Base-by-base conservation (phyloP, 2,113 vertebrate genomes). In the Lethenteron reissneri region DNA sequence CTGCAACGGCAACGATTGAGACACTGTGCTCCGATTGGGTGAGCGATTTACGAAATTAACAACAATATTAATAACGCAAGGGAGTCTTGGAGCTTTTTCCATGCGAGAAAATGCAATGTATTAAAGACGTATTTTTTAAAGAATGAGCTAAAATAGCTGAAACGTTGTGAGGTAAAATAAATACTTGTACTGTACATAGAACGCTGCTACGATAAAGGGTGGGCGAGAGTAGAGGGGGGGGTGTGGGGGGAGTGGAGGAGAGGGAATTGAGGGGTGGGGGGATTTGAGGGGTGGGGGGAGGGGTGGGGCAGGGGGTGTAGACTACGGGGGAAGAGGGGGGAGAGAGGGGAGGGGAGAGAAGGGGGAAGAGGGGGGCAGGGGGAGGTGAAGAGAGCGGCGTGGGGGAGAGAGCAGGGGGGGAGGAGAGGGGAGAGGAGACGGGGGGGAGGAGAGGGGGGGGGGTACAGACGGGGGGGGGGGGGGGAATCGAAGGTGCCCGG, bases 401-500 rank as follows among this genome's bases (percentile, higher is more conserved):
- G 8, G 57, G 6, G 10, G 41, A 6, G 6, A 41, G 10, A 56
- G 21, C 13, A 56, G 25, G 69, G 10, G 25, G 62, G 10, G 17
- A 11, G 11, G 41, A 25, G 41, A 12, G 2, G 1, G 10, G 69
- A 73, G 57, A 73, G 71, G 69, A 74, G 71, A 77, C 74, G 58
- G 69, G 10, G 25, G 62, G 10, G 17, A 11, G 11, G 56, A 25
- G 41, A 13, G 2, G 1, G 10, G 69, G 10, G 69, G 74, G 57
- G 73, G 71, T 70, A 75, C 62, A 74, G 71, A 76, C 74, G 17
- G 56, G 58, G 59, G 21, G 12, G 58, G 59, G 21, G 12, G 41
- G 8, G 69, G 8, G 69, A 78, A 77, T 74, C 74, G 74, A 80
- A 71, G 58, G n/a, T 41, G 6, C 41, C 41, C 41, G 41, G 41